Evolutionary conservation across 2,113 vertebrate species (phyloP).

Genomic region (Climacteris rufus): DNA sequence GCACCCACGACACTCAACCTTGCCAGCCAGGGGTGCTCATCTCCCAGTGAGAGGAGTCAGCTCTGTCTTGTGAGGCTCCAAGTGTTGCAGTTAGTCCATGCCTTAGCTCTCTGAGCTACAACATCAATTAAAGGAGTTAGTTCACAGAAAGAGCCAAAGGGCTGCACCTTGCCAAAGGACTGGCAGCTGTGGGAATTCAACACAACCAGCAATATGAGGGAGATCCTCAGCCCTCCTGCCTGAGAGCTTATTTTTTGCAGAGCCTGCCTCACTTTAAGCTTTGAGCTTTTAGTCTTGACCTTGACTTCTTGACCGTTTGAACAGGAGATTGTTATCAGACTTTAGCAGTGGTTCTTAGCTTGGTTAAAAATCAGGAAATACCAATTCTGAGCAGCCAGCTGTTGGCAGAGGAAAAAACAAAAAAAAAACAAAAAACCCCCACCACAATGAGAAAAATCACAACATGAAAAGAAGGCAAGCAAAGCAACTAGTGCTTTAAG

Average conservation of each 20-base stretch:
- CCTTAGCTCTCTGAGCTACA: background rate
- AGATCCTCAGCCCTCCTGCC: background rate
- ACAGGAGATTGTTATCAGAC: background rate
- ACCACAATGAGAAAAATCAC: background rate
- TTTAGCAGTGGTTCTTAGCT: background rate
- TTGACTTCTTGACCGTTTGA: background rate
- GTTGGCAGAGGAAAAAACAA: too few species aligned
- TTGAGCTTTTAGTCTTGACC: background rate
- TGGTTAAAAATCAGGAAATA: background rate
- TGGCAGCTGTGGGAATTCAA: background rate
- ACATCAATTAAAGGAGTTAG: background rate
- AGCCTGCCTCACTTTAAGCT: background rate
- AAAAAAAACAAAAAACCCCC: too few species aligned
- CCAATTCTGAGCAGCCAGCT: background rate
- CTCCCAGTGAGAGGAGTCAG: background rate
- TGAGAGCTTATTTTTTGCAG: background rate
- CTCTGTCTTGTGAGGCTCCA: background rate
- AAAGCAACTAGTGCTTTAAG: background rate
- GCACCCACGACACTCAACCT: background rate
- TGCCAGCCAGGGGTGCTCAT: background rate
- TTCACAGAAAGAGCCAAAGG: background rate
- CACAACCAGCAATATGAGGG: background rate
- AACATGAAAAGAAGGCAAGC: background rate
- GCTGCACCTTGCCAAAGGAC: background rate
- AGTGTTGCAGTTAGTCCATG: background rate